phyloP scores from a whole-genome alignment of 2,797 vertebrate genomes.

The Muraenolepis orangiensis region DNA sequence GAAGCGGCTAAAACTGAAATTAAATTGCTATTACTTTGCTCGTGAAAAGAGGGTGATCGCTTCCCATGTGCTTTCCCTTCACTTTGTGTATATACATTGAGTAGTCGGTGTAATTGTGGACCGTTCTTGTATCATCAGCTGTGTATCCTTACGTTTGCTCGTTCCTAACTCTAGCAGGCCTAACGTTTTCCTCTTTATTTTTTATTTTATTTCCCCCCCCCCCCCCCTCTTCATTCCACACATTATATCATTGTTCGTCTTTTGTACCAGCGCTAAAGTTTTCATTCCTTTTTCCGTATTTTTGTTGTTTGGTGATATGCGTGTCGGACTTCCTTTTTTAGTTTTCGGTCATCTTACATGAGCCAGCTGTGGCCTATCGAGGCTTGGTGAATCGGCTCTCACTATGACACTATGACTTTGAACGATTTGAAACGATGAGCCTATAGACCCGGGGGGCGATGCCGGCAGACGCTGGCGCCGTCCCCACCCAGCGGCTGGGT shows the following conservation, averaged over 20 bases:
- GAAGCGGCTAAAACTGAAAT: constrained; percentile 32
- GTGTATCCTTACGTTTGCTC: constrained; percentile 21
- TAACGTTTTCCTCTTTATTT: background rate
- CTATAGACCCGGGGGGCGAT: no score
- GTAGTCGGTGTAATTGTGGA: constrained; percentile 24
- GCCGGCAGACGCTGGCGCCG: no score
- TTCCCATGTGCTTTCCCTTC: constrained; percentile 27
- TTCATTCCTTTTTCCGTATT: background rate
- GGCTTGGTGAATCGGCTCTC: background rate
- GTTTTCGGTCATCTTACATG: background rate
- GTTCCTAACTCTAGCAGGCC: constrained; percentile 13
- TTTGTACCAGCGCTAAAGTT: no score
- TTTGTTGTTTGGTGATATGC: background rate
- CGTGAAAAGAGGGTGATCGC: constrained; percentile 18
- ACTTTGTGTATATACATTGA: constrained; percentile 36
- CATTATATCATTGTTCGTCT: no score
- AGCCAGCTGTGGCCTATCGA: background rate
- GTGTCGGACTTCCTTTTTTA: background rate
- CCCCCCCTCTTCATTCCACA: no score
- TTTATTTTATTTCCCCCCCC: no score
- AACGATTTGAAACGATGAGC: no score
- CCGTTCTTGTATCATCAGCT: constrained; percentile 21
- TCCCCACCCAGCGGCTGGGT: no score
- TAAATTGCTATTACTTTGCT: constrained; percentile 30
- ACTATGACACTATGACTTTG: background rate